Conservation (phyloP, 2,113 vertebrate species). For the Chunga burmeisteri region DNA sequence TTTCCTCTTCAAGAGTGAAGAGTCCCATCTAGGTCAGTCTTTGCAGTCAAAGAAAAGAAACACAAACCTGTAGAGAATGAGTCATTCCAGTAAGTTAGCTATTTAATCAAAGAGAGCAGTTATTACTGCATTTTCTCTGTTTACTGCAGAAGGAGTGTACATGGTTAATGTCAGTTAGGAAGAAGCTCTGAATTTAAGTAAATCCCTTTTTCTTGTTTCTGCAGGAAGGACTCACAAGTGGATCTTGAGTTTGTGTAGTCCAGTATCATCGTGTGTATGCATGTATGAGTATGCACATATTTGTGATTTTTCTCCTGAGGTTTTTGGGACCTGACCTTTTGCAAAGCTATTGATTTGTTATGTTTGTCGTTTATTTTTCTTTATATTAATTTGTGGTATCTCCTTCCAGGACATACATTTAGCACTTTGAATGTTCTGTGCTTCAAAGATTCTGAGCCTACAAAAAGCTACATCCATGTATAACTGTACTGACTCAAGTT, state of each 20-base stretch:
- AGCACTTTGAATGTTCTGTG: not conserved
- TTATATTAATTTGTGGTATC: not conserved
- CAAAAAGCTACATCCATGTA: not conserved
- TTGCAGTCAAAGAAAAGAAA: not conserved
- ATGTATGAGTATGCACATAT: not conserved
- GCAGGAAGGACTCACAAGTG: not conserved
- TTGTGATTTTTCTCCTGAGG: not conserved
- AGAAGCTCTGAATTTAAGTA: not conserved
- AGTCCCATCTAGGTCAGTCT: not conserved
- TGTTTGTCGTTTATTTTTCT: not conserved
- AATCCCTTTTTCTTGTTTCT: not conserved
- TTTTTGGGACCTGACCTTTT: not conserved
- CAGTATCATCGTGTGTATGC: not conserved
- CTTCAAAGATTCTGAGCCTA: not conserved
- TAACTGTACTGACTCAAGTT: not conserved
- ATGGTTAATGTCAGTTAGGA: not conserved
- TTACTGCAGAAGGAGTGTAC: not conserved
- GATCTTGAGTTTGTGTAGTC: not conserved
- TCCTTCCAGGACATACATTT: not conserved
- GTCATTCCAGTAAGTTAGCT: not conserved
- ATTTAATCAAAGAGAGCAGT: not conserved
- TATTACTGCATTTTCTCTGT: not conserved
- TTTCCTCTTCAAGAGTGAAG: not conserved
- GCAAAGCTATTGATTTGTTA: not conserved
- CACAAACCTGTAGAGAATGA: accelerated